Evolutionary conservation across 1,140 invertebrate species (phyloP).

Genomic region (Leptinotarsa texana): DNA sequence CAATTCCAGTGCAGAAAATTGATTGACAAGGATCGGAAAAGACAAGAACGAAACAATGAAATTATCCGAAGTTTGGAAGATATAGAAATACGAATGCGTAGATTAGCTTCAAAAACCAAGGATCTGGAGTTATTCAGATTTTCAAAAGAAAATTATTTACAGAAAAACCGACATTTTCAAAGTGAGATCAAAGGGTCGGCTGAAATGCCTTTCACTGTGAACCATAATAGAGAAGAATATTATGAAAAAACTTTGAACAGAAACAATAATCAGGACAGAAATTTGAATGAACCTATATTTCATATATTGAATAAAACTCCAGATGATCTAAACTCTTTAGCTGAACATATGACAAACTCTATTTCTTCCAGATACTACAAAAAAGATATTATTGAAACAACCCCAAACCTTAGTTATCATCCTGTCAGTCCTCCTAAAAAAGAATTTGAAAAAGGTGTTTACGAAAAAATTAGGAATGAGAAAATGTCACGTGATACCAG

Average conservation of each 20-base stretch:
- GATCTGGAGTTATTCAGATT: background rate
- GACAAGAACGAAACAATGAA: background rate
- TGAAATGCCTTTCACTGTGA: background rate
- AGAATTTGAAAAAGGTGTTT: background rate
- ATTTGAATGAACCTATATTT: background rate
- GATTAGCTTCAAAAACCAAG: background rate
- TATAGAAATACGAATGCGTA: background rate
- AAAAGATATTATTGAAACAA: background rate
- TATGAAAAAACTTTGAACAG: background rate
- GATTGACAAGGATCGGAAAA: background rate
- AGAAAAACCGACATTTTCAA: background rate
- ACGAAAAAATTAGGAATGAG: background rate
- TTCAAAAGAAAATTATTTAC: background rate
- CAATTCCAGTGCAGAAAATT: slow-evolving; percentile 1
- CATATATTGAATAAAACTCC: background rate
- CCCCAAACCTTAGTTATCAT: background rate
- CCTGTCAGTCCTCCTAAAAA: background rate
- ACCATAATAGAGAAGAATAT: background rate
- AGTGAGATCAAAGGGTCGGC: background rate
- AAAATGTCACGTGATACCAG: background rate
- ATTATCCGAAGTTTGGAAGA: background rate
- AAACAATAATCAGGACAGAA: background rate
- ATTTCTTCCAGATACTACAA: background rate
- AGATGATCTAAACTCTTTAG: background rate
- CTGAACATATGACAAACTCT: background rate